Evolutionary conservation across 1,140 invertebrate genomes (phyloP), one percentile per base, ranked within the genome.

Genomic region (Holcopasites calliopsidis): DNA sequence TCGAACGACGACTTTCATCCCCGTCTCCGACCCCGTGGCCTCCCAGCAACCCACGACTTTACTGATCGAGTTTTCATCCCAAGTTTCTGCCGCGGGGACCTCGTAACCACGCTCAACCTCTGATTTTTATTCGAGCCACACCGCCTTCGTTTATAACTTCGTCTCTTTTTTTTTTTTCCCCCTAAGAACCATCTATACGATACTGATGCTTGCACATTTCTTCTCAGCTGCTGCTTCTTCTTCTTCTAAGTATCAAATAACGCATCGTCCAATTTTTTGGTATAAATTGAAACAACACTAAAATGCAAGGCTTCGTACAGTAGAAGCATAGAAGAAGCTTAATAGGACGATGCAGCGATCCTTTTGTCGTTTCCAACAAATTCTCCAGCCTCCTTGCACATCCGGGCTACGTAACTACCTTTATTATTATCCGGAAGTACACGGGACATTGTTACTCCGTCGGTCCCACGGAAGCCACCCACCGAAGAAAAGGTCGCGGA

Each of bases 41-140:
- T 2, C 64, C 49, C 68, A 38, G 8, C 61, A 58, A 83, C 61
- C 70, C 70, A 66, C 74, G 50, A 66, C 64, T n/a, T n/a, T n/a
- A 64, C 72, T 86, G 85, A 86, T 86, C 85, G 82, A 86, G 80
- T 86, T 86, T 85, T 82, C 84, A 85, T 83, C 78, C 80, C 68
- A 21, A 62, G 60, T 70, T 78, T 72, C 54, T 66, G 18, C 33
- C 65, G 38, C 31, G 58, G 38, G 21, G 35, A 73, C 38, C 26
- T 18, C 42, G 42, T 49, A 33, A 58, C 70, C 49, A 64, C 49
- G 16, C 5, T 26, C 61, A 26, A 55, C 18, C 69, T 57, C 78
- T 84, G 79, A 85, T 87, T 86, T 85, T 84, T 82, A 86, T 86
- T 87, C 86, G 82, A 78, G 49, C 74, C 84, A 55, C 81, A 80